Conservation (phyloP, 2,888 invertebrate species). For the Drosophila ezoana region DNA sequence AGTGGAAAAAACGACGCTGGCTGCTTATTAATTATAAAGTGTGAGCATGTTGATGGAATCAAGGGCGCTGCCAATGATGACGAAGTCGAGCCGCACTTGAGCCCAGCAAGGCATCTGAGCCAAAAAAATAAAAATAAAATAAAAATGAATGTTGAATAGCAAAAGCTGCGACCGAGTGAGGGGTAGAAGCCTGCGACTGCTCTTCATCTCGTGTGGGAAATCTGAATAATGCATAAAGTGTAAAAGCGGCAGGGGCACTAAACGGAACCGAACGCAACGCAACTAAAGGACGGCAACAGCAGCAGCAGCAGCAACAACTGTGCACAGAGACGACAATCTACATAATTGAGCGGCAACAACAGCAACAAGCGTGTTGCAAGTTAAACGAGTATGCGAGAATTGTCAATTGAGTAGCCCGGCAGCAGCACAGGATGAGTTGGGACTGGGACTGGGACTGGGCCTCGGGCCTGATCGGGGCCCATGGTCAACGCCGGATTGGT, state of each 20-base stretch:
- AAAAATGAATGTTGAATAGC: slow-evolving; percentile 30
- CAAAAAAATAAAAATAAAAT: neutral
- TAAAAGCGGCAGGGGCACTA: slow-evolving; percentile 78
- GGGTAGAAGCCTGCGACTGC: slow-evolving; percentile 15
- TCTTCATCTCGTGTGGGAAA: slow-evolving; percentile 67
- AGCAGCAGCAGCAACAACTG: slow-evolving; percentile 39
- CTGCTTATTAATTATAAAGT: slow-evolving; percentile 80
- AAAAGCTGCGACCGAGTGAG: slow-evolving; percentile 20
- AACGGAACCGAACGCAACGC: slow-evolving; percentile 50
- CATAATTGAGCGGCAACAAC: slow-evolving; percentile 71
- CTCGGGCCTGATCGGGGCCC: neutral
- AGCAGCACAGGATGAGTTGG: slow-evolving; percentile 22
- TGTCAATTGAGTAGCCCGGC: slow-evolving; percentile 73
- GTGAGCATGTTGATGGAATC: slow-evolving; percentile 76
- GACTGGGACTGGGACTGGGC: neutral
- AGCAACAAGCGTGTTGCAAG: slow-evolving; percentile 64
- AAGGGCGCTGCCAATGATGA: slow-evolving; percentile 72
- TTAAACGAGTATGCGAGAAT: slow-evolving; percentile 74
- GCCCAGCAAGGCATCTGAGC: slow-evolving; percentile 16
- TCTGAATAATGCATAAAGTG: slow-evolving; percentile 79
- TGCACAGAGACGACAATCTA: slow-evolving; percentile 68
- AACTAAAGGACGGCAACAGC: slow-evolving; percentile 53
- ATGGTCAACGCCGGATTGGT: slow-evolving; percentile 22
- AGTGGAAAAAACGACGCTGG: slow-evolving; percentile 48
- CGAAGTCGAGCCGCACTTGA: slow-evolving; percentile 41